Conservation (phyloP, 2,113 vertebrate genomes). For the Pachycephala philippinensis region DNA sequence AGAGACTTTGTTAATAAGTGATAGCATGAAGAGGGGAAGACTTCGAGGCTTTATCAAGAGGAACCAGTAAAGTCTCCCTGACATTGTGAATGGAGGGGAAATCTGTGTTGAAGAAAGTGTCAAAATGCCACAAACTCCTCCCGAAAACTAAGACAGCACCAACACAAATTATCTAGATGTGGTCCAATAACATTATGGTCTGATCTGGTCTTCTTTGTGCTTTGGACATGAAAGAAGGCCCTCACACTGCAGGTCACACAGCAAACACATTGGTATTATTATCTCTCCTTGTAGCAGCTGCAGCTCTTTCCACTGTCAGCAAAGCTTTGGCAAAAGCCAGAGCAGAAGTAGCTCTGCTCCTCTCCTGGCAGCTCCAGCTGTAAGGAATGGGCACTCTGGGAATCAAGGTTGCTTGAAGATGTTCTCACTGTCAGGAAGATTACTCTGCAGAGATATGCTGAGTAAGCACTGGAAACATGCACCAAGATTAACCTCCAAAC, state of each 20-base stretch:
- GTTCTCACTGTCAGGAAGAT: not conserved
- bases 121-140: not conserved
- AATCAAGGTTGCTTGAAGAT: not conserved
- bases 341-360: not conserved
- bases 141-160: not conserved
- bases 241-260: not conserved
- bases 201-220: not conserved
- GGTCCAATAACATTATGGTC: not conserved
- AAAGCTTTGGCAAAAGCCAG: not conserved
- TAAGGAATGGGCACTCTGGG: not conserved
- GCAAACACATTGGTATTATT: fast-evolving
- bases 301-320: not conserved
- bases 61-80: not conserved
- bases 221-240: not conserved
- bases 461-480: not conserved
- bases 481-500: not conserved
- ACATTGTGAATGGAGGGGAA: not conserved
- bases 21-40: not conserved
- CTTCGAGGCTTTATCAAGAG: not conserved
- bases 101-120: not conserved
- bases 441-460: not conserved
- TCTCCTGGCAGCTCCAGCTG: not conserved
- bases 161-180: not conserved
- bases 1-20: not conserved
- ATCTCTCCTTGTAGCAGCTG: not conserved